Evolutionary conservation across 2,888 invertebrate genomes (phyloP).

Genomic region (Eremobia ochroleuca): DNA sequence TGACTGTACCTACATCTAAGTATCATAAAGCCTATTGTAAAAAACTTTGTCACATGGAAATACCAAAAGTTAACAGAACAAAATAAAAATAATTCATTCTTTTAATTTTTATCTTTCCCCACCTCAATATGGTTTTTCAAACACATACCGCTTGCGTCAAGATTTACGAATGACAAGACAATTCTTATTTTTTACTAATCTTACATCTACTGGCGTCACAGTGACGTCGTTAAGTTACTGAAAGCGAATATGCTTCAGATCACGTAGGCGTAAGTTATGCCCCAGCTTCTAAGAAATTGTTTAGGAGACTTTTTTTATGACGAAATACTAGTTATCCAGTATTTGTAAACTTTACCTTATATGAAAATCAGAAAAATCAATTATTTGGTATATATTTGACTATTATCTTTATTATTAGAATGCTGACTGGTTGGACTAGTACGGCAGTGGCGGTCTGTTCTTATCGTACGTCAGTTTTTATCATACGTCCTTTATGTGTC

Average conservation of each 20-base stretch:
- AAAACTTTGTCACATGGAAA: background rate
- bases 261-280: conserved; percentile 30
- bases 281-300: conserved; percentile 53
- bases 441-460: background rate
- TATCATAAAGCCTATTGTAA: background rate
- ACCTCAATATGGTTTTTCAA: conserved; percentile 10
- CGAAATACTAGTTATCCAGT: background rate
- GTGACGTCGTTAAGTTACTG: conserved; percentile 7
- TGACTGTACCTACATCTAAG: background rate
- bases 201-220: conserved; percentile 22
- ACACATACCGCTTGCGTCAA: conserved; percentile 5
- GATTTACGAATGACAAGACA: conserved; percentile 9
- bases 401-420: background rate
- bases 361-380: background rate
- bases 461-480: too few species aligned
- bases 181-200: conserved; percentile 11
- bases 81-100: conserved; percentile 2
- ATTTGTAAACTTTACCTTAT: background rate
- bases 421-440: background rate
- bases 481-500: too few species aligned
- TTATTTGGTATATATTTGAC: background rate
- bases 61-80: too few species aligned
- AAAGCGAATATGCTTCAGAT: conserved; percentile 24
- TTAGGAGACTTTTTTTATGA: conserved; percentile 38
- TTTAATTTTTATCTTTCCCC: background rate